Conservation (phyloP, 1,140 invertebrate species). For the Prorops nasuta region DNA sequence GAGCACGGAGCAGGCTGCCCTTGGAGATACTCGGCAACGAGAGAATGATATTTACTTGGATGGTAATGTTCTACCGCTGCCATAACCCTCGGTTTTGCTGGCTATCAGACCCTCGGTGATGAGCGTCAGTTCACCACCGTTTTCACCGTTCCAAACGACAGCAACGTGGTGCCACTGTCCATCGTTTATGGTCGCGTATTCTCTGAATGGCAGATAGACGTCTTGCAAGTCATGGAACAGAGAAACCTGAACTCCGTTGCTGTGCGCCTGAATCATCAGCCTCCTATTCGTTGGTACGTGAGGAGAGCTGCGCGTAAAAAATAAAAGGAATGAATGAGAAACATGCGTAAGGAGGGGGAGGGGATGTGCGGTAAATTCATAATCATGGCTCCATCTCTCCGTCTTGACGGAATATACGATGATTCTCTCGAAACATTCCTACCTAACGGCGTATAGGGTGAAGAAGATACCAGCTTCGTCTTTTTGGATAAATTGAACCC, state of each 20-base stretch:
- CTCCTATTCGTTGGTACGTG: slow-evolving; percentile 77
- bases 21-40: slow-evolving; percentile 6
- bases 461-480: slow-evolving; percentile 92
- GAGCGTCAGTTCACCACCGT: slow-evolving; percentile 78
- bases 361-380: too few species aligned
- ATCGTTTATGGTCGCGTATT: slow-evolving; percentile 91
- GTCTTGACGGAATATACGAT: too few species aligned
- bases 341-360: slow-evolving; percentile 2
- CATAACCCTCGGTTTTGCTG: slow-evolving; percentile 84
- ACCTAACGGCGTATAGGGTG: slow-evolving; percentile 84
- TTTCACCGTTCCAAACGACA: slow-evolving; percentile 86
- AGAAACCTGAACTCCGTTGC: slow-evolving; percentile 84
- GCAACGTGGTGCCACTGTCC: slow-evolving; percentile 97
- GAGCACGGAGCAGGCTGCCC: too few species aligned
- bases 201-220: slow-evolving; percentile 85
- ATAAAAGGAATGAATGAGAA: not conserved
- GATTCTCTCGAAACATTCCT: too few species aligned
- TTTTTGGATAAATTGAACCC: slow-evolving; percentile 91
- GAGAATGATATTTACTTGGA: slow-evolving; percentile 66
- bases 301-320: slow-evolving; percentile 62
- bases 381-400: too few species aligned
- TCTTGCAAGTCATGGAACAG: slow-evolving; percentile 85
- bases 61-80: slow-evolving; percentile 73
- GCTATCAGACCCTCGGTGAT: slow-evolving; percentile 92
- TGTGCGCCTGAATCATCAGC: slow-evolving; percentile 84